Evolutionary conservation across 1,140 invertebrate genomes (phyloP).

Genomic region (Atta colombica): DNA sequence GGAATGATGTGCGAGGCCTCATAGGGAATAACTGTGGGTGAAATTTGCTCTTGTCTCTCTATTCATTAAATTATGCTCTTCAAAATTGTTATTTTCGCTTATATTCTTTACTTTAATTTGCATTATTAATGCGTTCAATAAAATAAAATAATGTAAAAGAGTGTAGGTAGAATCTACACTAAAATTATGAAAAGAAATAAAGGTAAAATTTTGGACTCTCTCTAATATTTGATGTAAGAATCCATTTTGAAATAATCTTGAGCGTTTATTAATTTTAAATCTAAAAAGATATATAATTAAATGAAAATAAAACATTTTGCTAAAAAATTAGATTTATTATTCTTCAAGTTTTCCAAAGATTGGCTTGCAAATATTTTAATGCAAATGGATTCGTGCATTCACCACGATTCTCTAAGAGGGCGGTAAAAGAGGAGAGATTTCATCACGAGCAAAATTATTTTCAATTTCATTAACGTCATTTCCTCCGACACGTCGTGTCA

Average conservation of each 20-base stretch:
- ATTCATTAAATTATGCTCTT: not conserved
- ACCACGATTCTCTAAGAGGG: not conserved
- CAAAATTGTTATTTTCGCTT: not conserved
- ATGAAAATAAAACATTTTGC: not conserved
- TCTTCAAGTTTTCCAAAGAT: not conserved
- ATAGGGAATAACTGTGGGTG: not conserved
- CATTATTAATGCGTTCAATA: not conserved
- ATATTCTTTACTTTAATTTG: not conserved
- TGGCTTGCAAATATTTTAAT: not conserved
- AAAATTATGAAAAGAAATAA: not conserved
- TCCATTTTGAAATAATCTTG: constrained; percentile 6
- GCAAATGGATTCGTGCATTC: not conserved
- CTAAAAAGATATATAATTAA: not conserved
- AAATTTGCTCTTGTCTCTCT: constrained; percentile 6
- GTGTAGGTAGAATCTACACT: no score
- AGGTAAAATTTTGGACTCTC: not conserved
- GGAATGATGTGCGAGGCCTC: no score
- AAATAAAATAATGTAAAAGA: not conserved
- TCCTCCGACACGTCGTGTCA: constrained; percentile 39
- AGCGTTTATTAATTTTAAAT: constrained; percentile 12
- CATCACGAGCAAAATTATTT: constrained; percentile 53
- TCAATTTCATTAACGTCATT: constrained; percentile 61
- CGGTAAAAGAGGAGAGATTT: not conserved
- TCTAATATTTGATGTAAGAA: not conserved
- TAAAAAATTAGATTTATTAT: not conserved